These are phyloP conservation scores for Rhinolophus ferrumequinum DNA, from an alignment of 2,113 vertebrate genomes.

Conservation along the genomic window DNA sequence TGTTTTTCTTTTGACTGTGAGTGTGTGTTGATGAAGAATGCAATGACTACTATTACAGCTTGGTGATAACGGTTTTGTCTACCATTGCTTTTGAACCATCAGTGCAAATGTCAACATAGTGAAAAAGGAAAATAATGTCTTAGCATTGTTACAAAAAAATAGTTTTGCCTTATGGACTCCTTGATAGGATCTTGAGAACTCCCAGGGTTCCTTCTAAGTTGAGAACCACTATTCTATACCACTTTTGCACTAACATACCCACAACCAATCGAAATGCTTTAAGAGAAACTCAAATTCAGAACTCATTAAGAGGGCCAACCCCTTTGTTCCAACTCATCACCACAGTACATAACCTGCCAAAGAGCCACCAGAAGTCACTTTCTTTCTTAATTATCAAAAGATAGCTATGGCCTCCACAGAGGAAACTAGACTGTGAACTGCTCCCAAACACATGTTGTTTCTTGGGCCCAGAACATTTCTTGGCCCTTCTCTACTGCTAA, in stretches of 20 bases:
- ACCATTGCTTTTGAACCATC: background rate
- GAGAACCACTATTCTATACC: background rate
- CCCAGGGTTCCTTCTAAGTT: background rate
- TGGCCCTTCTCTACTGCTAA: background rate
- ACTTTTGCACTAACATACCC: background rate
- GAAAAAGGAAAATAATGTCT: background rate
- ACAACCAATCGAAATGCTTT: background rate
- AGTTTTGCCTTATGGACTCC: background rate
- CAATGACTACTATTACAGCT: no score
- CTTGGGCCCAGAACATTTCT: background rate
- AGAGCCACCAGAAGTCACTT: background rate
- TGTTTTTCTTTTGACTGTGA: background rate
- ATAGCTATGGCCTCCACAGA: background rate
- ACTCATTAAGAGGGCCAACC: background rate
- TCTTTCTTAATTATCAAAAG: background rate
- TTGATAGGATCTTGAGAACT: background rate
- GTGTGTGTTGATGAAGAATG: background rate
- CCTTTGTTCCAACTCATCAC: background rate
- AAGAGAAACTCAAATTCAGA: background rate
- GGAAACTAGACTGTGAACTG: background rate
- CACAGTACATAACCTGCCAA: background rate
- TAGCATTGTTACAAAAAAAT: background rate
- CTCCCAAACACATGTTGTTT: background rate
- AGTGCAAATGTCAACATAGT: background rate
- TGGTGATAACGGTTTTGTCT: background rate